Evolutionary conservation across 2,888 invertebrate species (phyloP), one percentile per base, ranked within the genome.

Genomic region (Pelosia muscerda): DNA sequence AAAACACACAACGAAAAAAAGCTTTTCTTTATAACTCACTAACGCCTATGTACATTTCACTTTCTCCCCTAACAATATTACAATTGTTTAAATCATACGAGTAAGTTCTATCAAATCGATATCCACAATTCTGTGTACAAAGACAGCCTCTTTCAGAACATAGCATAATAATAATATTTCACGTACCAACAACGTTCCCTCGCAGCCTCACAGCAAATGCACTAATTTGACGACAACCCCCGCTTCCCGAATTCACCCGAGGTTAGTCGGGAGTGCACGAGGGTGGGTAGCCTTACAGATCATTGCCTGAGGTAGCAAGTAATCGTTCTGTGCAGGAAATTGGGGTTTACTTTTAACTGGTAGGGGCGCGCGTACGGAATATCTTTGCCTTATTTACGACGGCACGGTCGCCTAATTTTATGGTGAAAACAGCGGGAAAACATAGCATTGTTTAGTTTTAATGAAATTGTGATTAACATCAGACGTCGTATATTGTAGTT

Each of bases 171-270:
- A 78, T 70, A 71, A 81, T 78, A 81, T 78, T 73, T 78, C 64
- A 73, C 74, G 71, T 68, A 72, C 57, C 66, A 79, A 69, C 75
- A 63, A 65, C 64, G 58, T 69, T 68, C 78, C 65, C 65, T 60
- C 62, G 63, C 61, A 60, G 28, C 63, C 49, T 66, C 61, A 60
- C 64, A 67, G 65, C 69, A 56, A n/a, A 65, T 71, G 74, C 77
- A 77, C 81, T 81, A 81, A 81, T 81, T 79, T 71, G 81, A 77
- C 72, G 79, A 81, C 79, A 76, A 70, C 73, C 74, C 77, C 73
- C 79, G 64, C 42, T 68, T 23, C 58, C 58, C 69, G 59, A 63
- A 22, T 34, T 59, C 26, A 42, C 63, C 66, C 55, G 70, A 73
- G 78, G 75, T 72, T 62, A 66, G 58, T 62, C 69, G 71, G 71